phyloP scores from a whole-genome alignment of 2,113 vertebrate genomes.

The Scophthalmus maximus region DNA sequence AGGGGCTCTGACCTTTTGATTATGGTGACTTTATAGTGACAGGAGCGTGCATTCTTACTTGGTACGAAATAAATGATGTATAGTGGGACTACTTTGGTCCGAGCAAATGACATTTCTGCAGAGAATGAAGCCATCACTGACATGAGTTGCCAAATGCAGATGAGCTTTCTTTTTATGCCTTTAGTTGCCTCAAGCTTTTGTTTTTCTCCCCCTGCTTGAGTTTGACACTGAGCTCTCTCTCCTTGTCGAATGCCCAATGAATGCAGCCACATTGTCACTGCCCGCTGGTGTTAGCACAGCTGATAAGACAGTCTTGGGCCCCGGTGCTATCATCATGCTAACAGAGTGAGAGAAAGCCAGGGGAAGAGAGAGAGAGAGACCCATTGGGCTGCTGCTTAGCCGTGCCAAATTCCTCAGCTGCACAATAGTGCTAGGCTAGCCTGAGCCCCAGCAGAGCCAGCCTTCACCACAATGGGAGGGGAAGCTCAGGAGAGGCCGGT shows the following conservation, averaged over 20 bases:
- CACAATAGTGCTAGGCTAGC: slow-evolving; percentile 76
- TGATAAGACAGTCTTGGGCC: slow-evolving; percentile 72
- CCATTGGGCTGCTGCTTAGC: slow-evolving; percentile 63
- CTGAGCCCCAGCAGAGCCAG: slow-evolving; percentile 67
- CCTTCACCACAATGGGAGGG: slow-evolving; percentile 75
- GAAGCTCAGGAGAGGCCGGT: slow-evolving; percentile 72
- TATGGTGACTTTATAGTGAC: background rate
- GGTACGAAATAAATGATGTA: slow-evolving; percentile 12
- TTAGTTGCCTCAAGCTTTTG: slow-evolving; percentile 8
- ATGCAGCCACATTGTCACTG: slow-evolving; percentile 50
- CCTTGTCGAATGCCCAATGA: slow-evolving; percentile 34
- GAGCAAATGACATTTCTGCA: slow-evolving; percentile 3
- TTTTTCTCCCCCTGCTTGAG: slow-evolving; percentile 35
- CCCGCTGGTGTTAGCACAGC: slow-evolving; percentile 67
- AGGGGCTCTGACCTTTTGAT: background rate
- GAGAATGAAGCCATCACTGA: slow-evolving; percentile 5
- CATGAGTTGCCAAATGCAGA: slow-evolving; percentile 1
- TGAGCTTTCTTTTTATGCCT: slow-evolving; percentile 13
- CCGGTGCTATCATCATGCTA: slow-evolving; percentile 53
- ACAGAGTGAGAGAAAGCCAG: slow-evolving; percentile 44
- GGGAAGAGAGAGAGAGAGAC: slow-evolving; percentile 30
- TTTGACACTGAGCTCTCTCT: slow-evolving; percentile 10
- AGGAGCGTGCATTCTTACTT: background rate
- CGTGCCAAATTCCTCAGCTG: slow-evolving; percentile 81
- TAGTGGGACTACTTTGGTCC: background rate